Evolutionary conservation across 2,113 vertebrate species (phyloP).

Genomic region (Manacus vitellinus): DNA sequence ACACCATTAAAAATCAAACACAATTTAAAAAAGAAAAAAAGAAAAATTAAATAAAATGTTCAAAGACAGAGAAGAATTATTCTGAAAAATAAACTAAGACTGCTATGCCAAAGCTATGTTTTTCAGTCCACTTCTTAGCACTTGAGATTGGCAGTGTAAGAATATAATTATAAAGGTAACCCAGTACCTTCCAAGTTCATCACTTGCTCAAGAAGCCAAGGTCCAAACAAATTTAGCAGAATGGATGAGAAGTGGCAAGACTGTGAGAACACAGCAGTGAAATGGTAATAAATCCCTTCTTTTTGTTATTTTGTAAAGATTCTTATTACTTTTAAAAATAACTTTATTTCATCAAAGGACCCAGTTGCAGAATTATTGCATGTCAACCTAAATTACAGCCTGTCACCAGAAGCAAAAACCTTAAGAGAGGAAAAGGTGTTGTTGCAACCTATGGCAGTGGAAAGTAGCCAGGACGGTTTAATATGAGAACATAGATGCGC

Average conservation of each 20-base stretch:
- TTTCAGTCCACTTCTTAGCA: not conserved
- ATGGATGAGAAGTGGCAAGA: not conserved
- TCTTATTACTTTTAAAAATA: not conserved
- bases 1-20: not conserved
- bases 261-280: not conserved
- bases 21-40: not conserved
- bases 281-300: not conserved
- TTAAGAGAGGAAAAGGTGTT: not conserved
- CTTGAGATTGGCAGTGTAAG: not conserved
- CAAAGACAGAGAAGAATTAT: not conserved
- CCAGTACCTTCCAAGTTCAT: not conserved
- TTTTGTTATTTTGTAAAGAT: not conserved
- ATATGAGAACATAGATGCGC: accelerated
- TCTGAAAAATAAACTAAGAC: not conserved
- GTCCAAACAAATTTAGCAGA: not conserved
- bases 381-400: conserved; percentile 21
- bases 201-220: not conserved
- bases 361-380: not conserved
- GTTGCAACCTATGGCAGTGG: not conserved
- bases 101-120: not conserved
- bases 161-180: not conserved
- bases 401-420: conserved; percentile 3
- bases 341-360: not conserved
- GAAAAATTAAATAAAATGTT: not conserved
- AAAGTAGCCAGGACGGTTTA: not conserved